A percentile compares a stretch with the other conserved stretches of the same genome.
phyloP scores from a whole-genome alignment of 2,888 invertebrate species.

The Tachina grossa region DNA sequence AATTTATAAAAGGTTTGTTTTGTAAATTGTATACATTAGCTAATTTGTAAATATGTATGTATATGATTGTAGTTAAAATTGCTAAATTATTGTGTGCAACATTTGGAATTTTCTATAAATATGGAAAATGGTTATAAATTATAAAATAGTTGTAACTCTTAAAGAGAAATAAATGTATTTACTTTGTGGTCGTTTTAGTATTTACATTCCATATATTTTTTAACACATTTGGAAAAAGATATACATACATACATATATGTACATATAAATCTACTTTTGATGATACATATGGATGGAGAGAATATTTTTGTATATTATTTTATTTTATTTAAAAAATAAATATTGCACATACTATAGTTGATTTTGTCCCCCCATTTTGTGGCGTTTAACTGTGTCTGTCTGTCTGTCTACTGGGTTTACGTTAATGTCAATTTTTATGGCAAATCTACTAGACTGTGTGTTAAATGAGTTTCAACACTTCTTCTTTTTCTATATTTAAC shows the following conservation, averaged over 20 bases:
- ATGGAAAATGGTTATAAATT: conserved; percentile 22
- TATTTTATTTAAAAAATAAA: conserved; percentile 16
- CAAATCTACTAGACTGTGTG: conserved; percentile 8
- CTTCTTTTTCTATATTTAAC: conserved; percentile 39
- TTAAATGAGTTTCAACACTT: conserved; percentile 53
- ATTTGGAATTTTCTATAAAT: conserved; percentile 7
- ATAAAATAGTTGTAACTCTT: conserved; percentile 22
- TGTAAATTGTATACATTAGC: conserved; percentile 13
- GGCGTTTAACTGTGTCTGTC: conserved; percentile 29
- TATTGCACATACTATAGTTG: conserved; percentile 14
- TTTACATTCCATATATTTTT: conserved; percentile 4
- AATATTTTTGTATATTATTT: conserved; percentile 49
- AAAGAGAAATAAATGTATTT: not conserved
- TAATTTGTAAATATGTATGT: conserved; percentile 27
- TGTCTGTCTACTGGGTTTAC: conserved; percentile 11
- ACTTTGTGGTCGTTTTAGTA: conserved; percentile 7
- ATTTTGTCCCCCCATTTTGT: not conserved
- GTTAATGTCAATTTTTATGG: conserved; percentile 36
- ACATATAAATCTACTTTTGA: conserved; percentile 14
- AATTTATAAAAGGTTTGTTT: not conserved
- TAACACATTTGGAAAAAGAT: not conserved
- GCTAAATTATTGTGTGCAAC: not conserved
- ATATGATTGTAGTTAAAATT: not conserved
- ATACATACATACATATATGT: not conserved
- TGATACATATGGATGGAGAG: conserved; percentile 29